Percentiles rank a stretch among this genome's conserved stretches.
Conservation (phyloP, 1,140 invertebrate species). For the Leptinotarsa lineolata region DNA sequence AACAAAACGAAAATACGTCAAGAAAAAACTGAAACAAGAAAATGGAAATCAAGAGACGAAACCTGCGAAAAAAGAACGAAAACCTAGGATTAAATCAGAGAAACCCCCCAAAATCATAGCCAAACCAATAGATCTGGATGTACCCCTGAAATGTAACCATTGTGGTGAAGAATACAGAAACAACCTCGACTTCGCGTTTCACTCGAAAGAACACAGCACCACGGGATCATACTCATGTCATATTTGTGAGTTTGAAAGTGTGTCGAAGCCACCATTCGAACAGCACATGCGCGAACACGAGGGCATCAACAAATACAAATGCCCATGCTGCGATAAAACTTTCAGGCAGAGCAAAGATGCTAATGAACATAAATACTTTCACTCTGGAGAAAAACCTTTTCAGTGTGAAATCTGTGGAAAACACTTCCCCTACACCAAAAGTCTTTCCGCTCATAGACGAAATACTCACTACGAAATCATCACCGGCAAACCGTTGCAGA, state of each 20-base stretch:
- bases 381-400: slow-evolving; percentile 63
- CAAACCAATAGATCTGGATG: slow-evolving; percentile 56
- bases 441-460: slow-evolving; percentile 17
- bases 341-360: slow-evolving; percentile 51
- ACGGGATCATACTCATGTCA: slow-evolving; percentile 55
- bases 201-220: slow-evolving; percentile 49
- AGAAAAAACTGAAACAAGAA: slow-evolving; percentile 10
- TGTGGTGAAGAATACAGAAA: slow-evolving; percentile 48
- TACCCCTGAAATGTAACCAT: slow-evolving; percentile 49
- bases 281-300: slow-evolving; percentile 64
- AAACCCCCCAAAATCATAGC: slow-evolving; percentile 3
- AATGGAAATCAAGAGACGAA: not conserved
- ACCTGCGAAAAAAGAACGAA: not conserved
- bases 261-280: slow-evolving; percentile 51
- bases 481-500: slow-evolving; percentile 15
- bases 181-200: slow-evolving; percentile 46
- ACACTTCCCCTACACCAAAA: slow-evolving; percentile 64
- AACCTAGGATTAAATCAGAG: not conserved
- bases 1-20: slow-evolving; percentile 8
- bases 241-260: slow-evolving; percentile 55
- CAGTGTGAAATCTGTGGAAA: slow-evolving; percentile 66
- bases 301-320: slow-evolving; percentile 74
- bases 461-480: slow-evolving; percentile 22
- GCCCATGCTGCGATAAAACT: slow-evolving; percentile 66
- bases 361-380: slow-evolving; percentile 54